Evolutionary conservation across 2,888 invertebrate species (phyloP).

Genomic region (Asteroscopus sphinx): DNA sequence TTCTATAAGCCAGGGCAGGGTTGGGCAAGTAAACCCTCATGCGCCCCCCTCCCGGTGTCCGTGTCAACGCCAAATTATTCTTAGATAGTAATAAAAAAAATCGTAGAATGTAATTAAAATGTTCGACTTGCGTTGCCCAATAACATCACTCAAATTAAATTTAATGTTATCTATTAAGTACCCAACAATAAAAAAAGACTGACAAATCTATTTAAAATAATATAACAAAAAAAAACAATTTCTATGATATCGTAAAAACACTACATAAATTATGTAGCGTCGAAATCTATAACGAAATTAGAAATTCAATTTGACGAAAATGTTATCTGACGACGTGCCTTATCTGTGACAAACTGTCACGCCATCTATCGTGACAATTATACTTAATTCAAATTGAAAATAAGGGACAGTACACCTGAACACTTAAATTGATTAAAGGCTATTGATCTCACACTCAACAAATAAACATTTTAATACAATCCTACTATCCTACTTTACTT

Average conservation of each 20-base stretch:
- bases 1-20: no score
- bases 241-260: not conserved
- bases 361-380: constrained; percentile 80
- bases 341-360: constrained; percentile 74
- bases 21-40: no score
- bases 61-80: no score
- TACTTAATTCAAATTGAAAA: constrained; percentile 77
- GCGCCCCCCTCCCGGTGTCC: no score
- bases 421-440: constrained; percentile 70
- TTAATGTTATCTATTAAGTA: no score
- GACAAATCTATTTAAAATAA: no score
- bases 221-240: not conserved
- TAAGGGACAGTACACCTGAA: constrained; percentile 69
- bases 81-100: no score
- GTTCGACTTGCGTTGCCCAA: no score
- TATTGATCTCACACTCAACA: constrained; percentile 43
- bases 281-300: constrained; percentile 31
- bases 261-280: not conserved
- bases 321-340: constrained; percentile 31
- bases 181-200: no score
- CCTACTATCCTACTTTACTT: no score
- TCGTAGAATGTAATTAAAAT: no score
- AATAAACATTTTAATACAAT: constrained; percentile 22
- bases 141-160: no score
- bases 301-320: constrained; percentile 27